Evolutionary conservation across 2,113 vertebrate genomes (phyloP).

Genomic region (Nothobranchius kuhntae): DNA sequence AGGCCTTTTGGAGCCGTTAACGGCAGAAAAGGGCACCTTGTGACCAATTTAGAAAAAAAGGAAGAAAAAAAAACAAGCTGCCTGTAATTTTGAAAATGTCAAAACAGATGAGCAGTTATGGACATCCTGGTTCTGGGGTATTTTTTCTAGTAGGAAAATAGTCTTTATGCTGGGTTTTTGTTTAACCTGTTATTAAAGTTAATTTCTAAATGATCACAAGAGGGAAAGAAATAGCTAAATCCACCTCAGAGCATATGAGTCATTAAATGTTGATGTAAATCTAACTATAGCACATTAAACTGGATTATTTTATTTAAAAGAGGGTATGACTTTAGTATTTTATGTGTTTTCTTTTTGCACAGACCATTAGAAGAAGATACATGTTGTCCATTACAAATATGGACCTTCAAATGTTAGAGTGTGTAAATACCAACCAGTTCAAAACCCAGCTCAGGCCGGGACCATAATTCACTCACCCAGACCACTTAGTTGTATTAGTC

Average conservation of each 20-base stretch:
- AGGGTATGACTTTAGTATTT: not conserved
- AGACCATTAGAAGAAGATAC: not conserved
- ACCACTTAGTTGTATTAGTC: conserved; percentile 77
- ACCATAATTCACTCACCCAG: conserved; percentile 62
- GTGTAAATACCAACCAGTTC: conserved; percentile 35
- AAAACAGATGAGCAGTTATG: conserved; percentile 13
- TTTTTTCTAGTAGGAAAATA: not conserved
- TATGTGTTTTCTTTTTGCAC: no score
- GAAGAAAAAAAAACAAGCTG: not conserved
- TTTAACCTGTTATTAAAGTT: not conserved
- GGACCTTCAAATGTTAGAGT: conserved; percentile 35
- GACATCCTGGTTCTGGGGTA: not conserved
- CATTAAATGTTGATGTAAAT: no score
- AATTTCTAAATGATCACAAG: conserved; percentile 10
- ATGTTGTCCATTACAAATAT: conserved; percentile 12
- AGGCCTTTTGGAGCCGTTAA: conserved; percentile 16
- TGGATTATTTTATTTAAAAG: not conserved
- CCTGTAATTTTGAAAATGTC: conserved; percentile 7
- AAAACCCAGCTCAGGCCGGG: conserved; percentile 37
- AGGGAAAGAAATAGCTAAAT: not conserved
- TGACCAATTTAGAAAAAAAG: conserved; percentile 1
- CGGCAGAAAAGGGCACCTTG: conserved; percentile 4
- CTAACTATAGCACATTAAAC: not conserved
- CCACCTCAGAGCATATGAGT: no score
- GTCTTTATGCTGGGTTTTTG: not conserved